Evolutionary conservation across 2,113 vertebrate species (phyloP), one percentile per base, ranked within the genome.

Genomic region (Lutjanus erythropterus): DNA sequence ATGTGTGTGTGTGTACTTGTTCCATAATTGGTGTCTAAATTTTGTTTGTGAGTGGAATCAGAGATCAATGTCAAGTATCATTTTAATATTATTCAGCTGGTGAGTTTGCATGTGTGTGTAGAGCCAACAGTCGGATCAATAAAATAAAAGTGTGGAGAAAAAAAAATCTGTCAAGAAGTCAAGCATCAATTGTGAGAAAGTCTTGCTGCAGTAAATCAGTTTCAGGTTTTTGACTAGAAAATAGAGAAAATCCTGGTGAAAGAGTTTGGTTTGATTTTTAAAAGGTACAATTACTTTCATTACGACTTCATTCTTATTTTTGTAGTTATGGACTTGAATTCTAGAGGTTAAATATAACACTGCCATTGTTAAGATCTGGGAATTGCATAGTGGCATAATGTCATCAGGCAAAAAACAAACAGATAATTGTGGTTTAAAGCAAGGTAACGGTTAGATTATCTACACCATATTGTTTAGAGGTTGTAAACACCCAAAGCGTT

Each of bases 41-140:
- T 74, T 23, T 69, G 42, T 18, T 7, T 41, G 15, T 56, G 42
- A 53, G 47, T 33, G n/a, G 52, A 71, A 58, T 37, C 37, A 18
- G 2, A 64, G 47, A 50, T 85, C 58, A 56, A 72, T 65, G 65
- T 44, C 37, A 73, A 73, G 75, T 70, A 72, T 75, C 7, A 59
- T 44, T 75, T 84, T 31, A 73, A 72, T 52, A 59, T 75, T 47
- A 44, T 39, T 70, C 60, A 50, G 18, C n/a, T 53, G 6, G 44
- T 33, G 25, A 47, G 25, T 66, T 11, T 46, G 23, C 27, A 4
- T 27, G 58, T 62, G 0, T 47, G 44, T 11, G 8, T 15, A 0
- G 25, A 56, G 58, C 25, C 14, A 39, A 23, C 7, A 33, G 21
- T 25, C n/a, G 0, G 29, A 44, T 82, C 60, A 56, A 62, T 74